Evolutionary conservation across 37 sponge, comb jelly and placozoan species (phyloP).

Genomic region (Cladorhizidae sp.): DNA sequence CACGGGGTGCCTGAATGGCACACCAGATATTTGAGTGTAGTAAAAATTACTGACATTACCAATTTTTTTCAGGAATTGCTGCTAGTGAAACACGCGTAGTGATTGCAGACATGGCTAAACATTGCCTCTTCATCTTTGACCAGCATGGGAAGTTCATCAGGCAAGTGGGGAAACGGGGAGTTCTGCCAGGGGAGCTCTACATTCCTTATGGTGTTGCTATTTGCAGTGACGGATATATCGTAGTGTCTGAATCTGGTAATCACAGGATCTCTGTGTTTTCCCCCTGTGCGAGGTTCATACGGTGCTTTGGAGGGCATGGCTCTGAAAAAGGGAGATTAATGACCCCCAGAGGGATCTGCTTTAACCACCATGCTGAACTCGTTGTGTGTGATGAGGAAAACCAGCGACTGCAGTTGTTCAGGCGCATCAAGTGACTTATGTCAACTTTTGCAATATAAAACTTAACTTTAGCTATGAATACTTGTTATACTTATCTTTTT

Average conservation of each 20-base stretch:
- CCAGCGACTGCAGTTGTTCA: slow-evolving; percentile 42
- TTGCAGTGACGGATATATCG: slow-evolving; percentile 26
- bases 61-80: slow-evolving; percentile 37
- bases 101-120: slow-evolving; percentile 36
- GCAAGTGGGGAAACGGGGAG: slow-evolving; percentile 23
- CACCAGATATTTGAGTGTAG: too few species aligned
- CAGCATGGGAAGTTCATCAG: slow-evolving; percentile 14
- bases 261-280: slow-evolving; percentile 53
- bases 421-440: too few species aligned
- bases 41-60: too few species aligned
- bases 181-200: slow-evolving; percentile 25
- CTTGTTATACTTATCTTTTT: background rate
- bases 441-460: background rate
- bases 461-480: background rate
- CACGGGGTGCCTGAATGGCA: too few species aligned
- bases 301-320: slow-evolving; percentile 49
- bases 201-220: slow-evolving; percentile 44
- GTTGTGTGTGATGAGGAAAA: slow-evolving; percentile 53
- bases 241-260: slow-evolving; percentile 43
- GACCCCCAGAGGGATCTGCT: slow-evolving; percentile 29
- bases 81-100: slow-evolving; percentile 15
- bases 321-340: slow-evolving; percentile 40
- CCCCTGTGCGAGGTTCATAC: slow-evolving; percentile 13
- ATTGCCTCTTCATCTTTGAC: slow-evolving; percentile 31
- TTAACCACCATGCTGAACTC: slow-evolving; percentile 17